These are phyloP conservation scores for Astyanax mexicanus DNA, from an alignment of 2,797 vertebrate species.

Conservation along the genomic window DNA sequence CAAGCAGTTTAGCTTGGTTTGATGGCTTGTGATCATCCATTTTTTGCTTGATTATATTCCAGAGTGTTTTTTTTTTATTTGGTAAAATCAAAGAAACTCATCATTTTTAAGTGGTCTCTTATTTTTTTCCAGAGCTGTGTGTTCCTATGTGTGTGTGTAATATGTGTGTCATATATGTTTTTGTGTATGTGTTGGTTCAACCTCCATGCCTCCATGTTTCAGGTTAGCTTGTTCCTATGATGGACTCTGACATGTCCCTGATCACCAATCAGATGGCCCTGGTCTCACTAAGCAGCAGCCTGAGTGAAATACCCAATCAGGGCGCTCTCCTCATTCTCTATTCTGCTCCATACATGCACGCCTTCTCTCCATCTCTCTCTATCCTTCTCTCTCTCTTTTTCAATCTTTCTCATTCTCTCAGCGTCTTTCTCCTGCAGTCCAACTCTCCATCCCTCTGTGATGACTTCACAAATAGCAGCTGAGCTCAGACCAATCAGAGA, in stretches of 20 bases:
- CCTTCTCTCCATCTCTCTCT: slow-evolving; percentile 18
- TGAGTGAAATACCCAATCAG: slow-evolving; percentile 50
- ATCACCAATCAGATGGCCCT: slow-evolving; percentile 52
- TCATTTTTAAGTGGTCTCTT: too few relatives aligned
- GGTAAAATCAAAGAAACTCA: too few relatives aligned
- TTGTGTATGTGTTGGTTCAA: too few relatives aligned
- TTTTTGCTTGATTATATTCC: too few relatives aligned
- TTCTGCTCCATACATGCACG: slow-evolving; percentile 33
- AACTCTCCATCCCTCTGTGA: slow-evolving; percentile 17
- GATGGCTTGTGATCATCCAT: too few relatives aligned
- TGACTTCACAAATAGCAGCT: slow-evolving; percentile 33
- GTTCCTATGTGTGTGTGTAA: slow-evolving; percentile 3
- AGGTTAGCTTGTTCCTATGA: slow-evolving; percentile 33
- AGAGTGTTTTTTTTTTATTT: too few relatives aligned
- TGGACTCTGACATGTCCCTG: slow-evolving; percentile 43
- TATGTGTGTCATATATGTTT: slow-evolving; percentile 21
- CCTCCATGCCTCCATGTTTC: slow-evolving; percentile 18
- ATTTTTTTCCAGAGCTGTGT: too few relatives aligned
- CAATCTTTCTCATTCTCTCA: slow-evolving; percentile 11
- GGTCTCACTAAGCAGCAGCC: slow-evolving; percentile 36
- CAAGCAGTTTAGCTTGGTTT: too few relatives aligned
- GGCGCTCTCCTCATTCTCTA: slow-evolving; percentile 19
- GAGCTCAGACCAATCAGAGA: slow-evolving; percentile 18
- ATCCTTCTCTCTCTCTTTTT: slow-evolving; percentile 19
- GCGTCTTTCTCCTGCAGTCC: slow-evolving; percentile 3